phyloP scores from a whole-genome alignment of 2,113 vertebrate genomes.

The Morone chrysops region DNA sequence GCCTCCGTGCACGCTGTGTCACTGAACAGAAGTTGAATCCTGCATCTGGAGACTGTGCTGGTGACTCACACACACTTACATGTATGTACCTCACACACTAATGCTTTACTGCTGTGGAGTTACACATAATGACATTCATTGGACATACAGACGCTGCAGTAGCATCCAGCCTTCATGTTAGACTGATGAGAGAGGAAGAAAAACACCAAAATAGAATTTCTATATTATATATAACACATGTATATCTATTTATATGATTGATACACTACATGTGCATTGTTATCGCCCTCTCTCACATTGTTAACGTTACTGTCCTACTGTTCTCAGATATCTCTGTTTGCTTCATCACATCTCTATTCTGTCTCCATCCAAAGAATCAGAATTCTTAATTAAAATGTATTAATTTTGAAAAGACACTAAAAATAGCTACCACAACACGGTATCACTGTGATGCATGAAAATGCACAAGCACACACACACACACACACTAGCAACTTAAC shows the following conservation, averaged over 20 bases:
- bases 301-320: background rate
- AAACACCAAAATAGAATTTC: background rate
- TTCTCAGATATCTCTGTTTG: conserved; percentile 3
- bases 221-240: too few relatives aligned
- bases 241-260: too few relatives aligned
- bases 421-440: conserved; percentile 55
- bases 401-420: conserved; percentile 61
- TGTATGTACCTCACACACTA: background rate
- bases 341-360: conserved; percentile 20
- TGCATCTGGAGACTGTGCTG: conserved; percentile 56
- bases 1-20: conserved; percentile 53
- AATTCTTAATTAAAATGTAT: conserved; percentile 72
- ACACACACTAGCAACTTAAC: background rate
- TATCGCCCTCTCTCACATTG: background rate
- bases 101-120: background rate
- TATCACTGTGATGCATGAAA: conserved; percentile 32
- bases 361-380: conserved; percentile 39
- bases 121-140: conserved; percentile 12
- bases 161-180: conserved; percentile 22
- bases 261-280: background rate
- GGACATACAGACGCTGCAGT: conserved; percentile 5
- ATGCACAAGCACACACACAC: background rate
- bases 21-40: conserved; percentile 50
- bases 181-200: background rate
- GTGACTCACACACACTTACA: conserved; percentile 35